Evolutionary conservation across 2,113 vertebrate species (phyloP), one percentile per base, ranked within the genome.

Genomic region (Nothoprocta pentlandii): DNA sequence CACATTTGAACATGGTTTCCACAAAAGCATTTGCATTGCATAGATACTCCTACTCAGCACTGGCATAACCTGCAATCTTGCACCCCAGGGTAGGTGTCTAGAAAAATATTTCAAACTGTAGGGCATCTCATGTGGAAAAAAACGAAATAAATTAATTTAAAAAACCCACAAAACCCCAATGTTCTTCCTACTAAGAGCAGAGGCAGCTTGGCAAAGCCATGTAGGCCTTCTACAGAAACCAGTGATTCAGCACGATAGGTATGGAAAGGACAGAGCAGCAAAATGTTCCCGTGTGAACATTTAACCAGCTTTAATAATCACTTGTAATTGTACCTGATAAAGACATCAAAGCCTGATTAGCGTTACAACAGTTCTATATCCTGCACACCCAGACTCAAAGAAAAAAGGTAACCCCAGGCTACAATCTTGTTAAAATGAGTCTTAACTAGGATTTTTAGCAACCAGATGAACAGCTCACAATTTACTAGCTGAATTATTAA

Each of bases 171-270:
- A 21, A 49, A 49, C 22, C 20, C 9, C 49, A 49, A 17, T 76
- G 77, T 49, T 93, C 90, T 95, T 93, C 0, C 1, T 12, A 75
- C 16, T 32, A 78, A 41, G 69, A 94, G 76, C 73, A 90, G 28
- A 61, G 83, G 28, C 20, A 86, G 44, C 47, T 61, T 88, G 73
- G 79, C 69, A 95, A 74, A 93, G 58, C 56, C 79, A 83, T 28
- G 61, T 79, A 41, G 59, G 80, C 74, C 86, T 54, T n/a, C 86
- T 92, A 69, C 90, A 89, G 73, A 71, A 82, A 81, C 41, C 86
- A 75, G 17, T 92, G 86, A 95, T 94, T 96, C 94, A 94, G 90
- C 90, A 95, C 0, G 54, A 85, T 9, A 81, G 36, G 17, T 16
- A 64, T 4, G 8, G 67, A 67, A 1, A 83, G 36, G 62, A 76